Evolutionary conservation across 2,113 vertebrate species (phyloP), one percentile per base, ranked within the genome.

Genomic region (Lampris megalopsis): DNA sequence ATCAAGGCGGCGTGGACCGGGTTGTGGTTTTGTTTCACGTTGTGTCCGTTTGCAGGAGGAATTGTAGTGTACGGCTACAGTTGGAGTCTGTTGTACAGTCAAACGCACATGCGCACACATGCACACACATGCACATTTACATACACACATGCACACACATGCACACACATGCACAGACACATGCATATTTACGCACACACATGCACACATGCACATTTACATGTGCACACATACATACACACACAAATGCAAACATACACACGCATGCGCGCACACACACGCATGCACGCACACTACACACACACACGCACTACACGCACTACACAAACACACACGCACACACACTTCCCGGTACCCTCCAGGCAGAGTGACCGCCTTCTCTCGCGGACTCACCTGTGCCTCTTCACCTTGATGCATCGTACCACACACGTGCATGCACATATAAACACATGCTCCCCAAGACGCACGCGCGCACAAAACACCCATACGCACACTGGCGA

Each of bases 291-390:
- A 36, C 35, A 11, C 1, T 3, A 24, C 60, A 41, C 61, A 49
- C 47, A 65, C 47, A 65, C 43, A 48, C 47, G 52, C 67, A 47
- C 54, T 24, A 37, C 50, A 68, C 37, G n/a, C 41, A 69, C 54
- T 11, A 65, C 40, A 43, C 61, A 63, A 40, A 47, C 45, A 35
- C 42, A 45, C 38, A 5, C 49, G 8, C 10, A 3, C 7, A 41
- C 37, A 5, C 63, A 6, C 47, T 11, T 35, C 24, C n/a, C n/a
- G n/a, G n/a, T n/a, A n/a, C n/a, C n/a, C n/a, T n/a, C n/a, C n/a
- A n/a, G n/a, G n/a, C n/a, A n/a, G n/a, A n/a, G n/a, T n/a, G n/a
- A n/a, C n/a, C n/a, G n/a, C n/a, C n/a, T n/a, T n/a, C n/a, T n/a
- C n/a, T n/a, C n/a, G n/a, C n/a, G n/a, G n/a, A n/a, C n/a, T n/a